phyloP scores from a whole-genome alignment of 2,113 vertebrate genomes.

The Cariama cristata region DNA sequence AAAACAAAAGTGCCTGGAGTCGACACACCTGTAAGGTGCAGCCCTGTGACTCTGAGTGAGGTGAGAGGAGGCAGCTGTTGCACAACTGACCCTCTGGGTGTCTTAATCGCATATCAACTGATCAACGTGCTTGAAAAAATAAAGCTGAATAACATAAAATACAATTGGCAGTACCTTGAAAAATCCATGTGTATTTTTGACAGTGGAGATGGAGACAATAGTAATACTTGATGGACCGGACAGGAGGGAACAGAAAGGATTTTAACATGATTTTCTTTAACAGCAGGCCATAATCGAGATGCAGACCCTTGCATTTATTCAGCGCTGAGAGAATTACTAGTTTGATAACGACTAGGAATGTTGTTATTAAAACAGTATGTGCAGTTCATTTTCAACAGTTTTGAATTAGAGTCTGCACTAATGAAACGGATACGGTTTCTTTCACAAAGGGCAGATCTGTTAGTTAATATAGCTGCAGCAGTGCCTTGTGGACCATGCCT shows the following conservation, averaged over 20 bases:
- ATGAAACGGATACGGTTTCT: conserved; percentile 88
- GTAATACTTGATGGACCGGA: conserved; percentile 51
- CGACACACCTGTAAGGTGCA: neutral
- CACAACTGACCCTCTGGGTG: neutral
- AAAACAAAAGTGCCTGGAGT: neutral
- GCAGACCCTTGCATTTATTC: conserved; percentile 77
- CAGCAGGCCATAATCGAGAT: conserved; percentile 81
- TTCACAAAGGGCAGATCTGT: conserved; percentile 89
- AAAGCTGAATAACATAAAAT: neutral
- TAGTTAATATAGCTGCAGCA: conserved; percentile 85
- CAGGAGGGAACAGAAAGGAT: conserved; percentile 59
- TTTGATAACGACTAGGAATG: conserved; percentile 86
- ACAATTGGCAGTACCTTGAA: neutral
- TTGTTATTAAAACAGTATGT: conserved; percentile 89
- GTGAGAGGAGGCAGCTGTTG: neutral
- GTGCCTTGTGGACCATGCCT: conserved; percentile 83
- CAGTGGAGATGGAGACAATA: conserved; percentile 19
- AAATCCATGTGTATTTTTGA: neutral
- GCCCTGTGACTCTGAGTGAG: neutral
- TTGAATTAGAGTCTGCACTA: conserved; percentile 87
- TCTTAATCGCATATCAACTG: neutral
- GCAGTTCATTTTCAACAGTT: conserved; percentile 89
- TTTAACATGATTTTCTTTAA: conserved; percentile 77
- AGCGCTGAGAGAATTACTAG: conserved; percentile 84
- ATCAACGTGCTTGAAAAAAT: conserved; percentile 12